Percentiles rank a stretch among this genome's conserved stretches.
These are phyloP conservation scores for Ceratina australensis DNA, from an alignment of 1,140 invertebrate genomes.

Conservation along the genomic window DNA sequence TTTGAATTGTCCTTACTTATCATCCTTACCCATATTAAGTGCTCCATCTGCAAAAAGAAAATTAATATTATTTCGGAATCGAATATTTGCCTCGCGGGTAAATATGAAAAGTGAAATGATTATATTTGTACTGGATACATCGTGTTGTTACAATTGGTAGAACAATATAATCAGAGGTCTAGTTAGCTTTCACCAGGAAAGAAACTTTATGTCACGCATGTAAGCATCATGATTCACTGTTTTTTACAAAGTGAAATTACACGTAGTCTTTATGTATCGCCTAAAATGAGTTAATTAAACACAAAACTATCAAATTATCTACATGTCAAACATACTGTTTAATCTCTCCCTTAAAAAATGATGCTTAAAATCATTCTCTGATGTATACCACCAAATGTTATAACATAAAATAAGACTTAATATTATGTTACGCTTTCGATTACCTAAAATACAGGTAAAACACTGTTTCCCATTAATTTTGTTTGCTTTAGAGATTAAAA, in stretches of 20 bases:
- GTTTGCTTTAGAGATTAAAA: not conserved
- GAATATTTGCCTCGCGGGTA: not conserved
- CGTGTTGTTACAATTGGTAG: slow-evolving; percentile 63
- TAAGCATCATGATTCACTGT: slow-evolving; percentile 69
- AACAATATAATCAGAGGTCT: slow-evolving; percentile 69
- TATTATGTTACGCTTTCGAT: not conserved
- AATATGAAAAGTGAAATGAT: slow-evolving; percentile 23
- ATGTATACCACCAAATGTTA: slow-evolving; percentile 14
- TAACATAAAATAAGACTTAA: not conserved
- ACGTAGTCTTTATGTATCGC: slow-evolving; percentile 18
- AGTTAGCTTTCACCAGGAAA: slow-evolving; percentile 76
- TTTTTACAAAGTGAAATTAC: slow-evolving; percentile 50
- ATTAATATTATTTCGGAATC: slow-evolving; percentile 8
- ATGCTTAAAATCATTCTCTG: not conserved
- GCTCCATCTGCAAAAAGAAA: slow-evolving; percentile 75
- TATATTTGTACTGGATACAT: slow-evolving; percentile 34
- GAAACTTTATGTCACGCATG: slow-evolving; percentile 75
- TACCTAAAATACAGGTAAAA: not conserved
- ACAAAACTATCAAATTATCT: not conserved
- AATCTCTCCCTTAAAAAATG: slow-evolving; percentile 4
- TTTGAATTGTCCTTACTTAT: slow-evolving; percentile 26
- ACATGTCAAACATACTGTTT: not conserved
- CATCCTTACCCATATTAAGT: slow-evolving; percentile 76
- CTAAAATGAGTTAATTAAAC: not conserved
- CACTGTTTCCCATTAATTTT: not conserved